phyloP scores from a whole-genome alignment of 2,888 invertebrate species.

The Agrotis segetum region DNA sequence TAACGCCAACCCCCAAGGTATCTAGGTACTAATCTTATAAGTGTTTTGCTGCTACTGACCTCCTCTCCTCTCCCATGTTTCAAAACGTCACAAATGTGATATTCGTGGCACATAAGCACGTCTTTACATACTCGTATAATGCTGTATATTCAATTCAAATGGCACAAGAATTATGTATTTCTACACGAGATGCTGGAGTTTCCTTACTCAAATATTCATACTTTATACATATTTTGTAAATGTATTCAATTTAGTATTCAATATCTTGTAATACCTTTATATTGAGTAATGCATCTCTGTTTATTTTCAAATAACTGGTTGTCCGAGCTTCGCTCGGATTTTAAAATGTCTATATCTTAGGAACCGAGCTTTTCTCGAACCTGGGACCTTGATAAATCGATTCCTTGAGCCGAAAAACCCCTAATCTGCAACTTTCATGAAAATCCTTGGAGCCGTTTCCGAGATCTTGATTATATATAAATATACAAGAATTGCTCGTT shows the following conservation, averaged over 20 bases:
- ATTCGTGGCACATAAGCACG: background rate
- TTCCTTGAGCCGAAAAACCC: too few relatives aligned
- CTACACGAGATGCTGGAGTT: background rate
- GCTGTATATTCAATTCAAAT: constrained; percentile 2
- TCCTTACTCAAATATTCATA: background rate
- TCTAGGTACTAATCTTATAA: background rate
- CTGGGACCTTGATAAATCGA: too few relatives aligned
- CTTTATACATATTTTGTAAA: background rate
- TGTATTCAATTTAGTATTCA: background rate
- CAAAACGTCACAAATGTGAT: background rate
- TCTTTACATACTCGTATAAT: background rate
- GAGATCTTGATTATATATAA: too few relatives aligned
- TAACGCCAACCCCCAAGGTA: background rate
- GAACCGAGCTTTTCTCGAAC: too few relatives aligned
- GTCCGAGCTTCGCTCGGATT: too few relatives aligned
- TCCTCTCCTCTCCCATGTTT: background rate
- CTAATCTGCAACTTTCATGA: too few relatives aligned
- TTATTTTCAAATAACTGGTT: too few relatives aligned
- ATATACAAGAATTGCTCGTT: too few relatives aligned
- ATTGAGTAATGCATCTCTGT: background rate
- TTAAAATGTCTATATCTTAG: too few relatives aligned
- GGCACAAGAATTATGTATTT: background rate
- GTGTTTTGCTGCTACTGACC: background rate
- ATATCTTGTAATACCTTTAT: background rate
- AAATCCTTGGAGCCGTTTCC: too few relatives aligned